Base-by-base conservation (phyloP, 2,797 vertebrate species). In the Leucoraja ocellata region DNA sequence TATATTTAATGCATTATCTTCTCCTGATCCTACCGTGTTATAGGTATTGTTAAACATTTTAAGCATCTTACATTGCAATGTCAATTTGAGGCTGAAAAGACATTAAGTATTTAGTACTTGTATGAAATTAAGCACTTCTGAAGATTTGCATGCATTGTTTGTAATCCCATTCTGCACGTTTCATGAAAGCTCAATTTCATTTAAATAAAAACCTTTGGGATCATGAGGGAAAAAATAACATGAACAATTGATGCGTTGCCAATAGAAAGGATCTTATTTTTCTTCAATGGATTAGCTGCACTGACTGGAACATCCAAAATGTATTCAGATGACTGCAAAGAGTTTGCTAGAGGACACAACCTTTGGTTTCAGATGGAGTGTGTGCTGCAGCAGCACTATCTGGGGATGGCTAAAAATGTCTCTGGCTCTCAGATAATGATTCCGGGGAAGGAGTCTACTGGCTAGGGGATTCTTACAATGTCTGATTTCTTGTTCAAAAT, bases 381-480 rank as follows among this genome's bases (percentile, higher is more conserved):
- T 91, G 90, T 74, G 21, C 36, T 14, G 39, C 68, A 74, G 39
- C 39, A 25, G 36, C 25, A 74, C 86, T 28, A 25, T 9, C 90
- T 74, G 36, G 90, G 68, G 36, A 91, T 74, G 21, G 36, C 65
- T 91, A 74, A 91, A 74, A 91, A 74, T 91, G 71, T 91, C 25
- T 25, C 71, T 71, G 32, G 36, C 39, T 74, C 71, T 6, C 73
- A 65, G 90, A 91, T 74, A 74, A 91, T 74, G 39, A 5, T 91
- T 91, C 90, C 0, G n/a, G 46, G 36, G 39, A 91, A 46, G 21
- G 90, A 91, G 68, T 25, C 68, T 91, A 61, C 25, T 74, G 74
- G 36, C 68, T 8, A 6, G 68, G 68, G 90, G 74, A 74, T 91
- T 74, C 84, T 74, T 74, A 91, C 68, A 74, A 74, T 54, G 74